A percentile compares a stretch with the other conserved stretches of the same genome.
These are phyloP conservation scores for Vidua macroura DNA, from an alignment of 2,113 vertebrate genomes.

Conservation along the genomic window DNA sequence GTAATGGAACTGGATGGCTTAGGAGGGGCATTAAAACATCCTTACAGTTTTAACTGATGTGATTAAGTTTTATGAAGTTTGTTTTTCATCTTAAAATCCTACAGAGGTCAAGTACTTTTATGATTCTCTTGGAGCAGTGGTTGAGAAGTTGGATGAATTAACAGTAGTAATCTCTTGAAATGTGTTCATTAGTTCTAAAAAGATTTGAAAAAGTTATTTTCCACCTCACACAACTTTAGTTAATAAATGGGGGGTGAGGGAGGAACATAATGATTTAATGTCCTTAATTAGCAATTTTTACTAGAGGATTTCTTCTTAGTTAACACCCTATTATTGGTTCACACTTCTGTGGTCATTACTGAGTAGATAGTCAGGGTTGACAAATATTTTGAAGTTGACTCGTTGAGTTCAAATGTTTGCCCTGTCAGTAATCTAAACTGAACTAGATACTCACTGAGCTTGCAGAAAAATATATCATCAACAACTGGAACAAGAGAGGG, in stretches of 20 bases:
- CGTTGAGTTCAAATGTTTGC: slow-evolving; percentile 39
- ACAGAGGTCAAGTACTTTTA: slow-evolving; percentile 73
- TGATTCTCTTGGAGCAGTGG: slow-evolving; percentile 61
- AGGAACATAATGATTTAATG: slow-evolving; percentile 13
- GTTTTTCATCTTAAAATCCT: slow-evolving; percentile 86
- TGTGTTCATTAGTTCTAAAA: slow-evolving; percentile 68
- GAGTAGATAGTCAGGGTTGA: not conserved
- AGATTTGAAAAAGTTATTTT: slow-evolving; percentile 62
- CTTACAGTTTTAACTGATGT: slow-evolving; percentile 86
- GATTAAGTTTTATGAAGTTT: slow-evolving; percentile 93
- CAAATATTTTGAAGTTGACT: slow-evolving; percentile 29
- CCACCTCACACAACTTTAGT: slow-evolving; percentile 39
- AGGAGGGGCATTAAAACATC: slow-evolving; percentile 82
- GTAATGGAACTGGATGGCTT: slow-evolving; percentile 85
- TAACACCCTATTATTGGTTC: not conserved
- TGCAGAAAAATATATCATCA: not conserved
- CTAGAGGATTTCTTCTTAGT: not conserved
- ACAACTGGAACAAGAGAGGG: not conserved
- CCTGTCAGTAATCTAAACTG: slow-evolving; percentile 25
- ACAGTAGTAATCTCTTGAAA: slow-evolving; percentile 72
- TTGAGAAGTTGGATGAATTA: slow-evolving; percentile 63
- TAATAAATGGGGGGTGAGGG: not conserved
- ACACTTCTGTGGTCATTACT: not conserved
- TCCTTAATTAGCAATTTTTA: slow-evolving; percentile 37
- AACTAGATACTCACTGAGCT: not conserved